These are phyloP conservation scores for Dasypogon diadema DNA, from an alignment of 2,888 invertebrate species.

Conservation along the genomic window DNA sequence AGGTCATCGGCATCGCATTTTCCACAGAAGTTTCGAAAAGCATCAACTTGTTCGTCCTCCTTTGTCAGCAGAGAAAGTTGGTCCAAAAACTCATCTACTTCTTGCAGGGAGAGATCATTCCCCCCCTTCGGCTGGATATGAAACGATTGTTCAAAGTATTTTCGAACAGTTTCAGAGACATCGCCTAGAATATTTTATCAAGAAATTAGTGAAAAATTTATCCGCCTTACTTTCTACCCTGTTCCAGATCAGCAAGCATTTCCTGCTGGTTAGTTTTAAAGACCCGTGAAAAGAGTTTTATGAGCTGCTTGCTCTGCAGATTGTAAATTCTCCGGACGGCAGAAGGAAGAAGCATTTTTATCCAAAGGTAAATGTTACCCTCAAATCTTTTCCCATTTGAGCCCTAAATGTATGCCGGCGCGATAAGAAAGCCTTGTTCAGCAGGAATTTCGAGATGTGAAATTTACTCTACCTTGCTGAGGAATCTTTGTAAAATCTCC, in stretches of 20 bases:
- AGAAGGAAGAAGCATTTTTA: conserved; percentile 85
- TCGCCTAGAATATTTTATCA: conserved; percentile 71
- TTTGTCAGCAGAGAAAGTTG: conserved; percentile 81
- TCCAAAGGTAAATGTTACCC: conserved; percentile 84
- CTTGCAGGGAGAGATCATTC: conserved; percentile 79
- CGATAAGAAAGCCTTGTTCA: conserved; percentile 55
- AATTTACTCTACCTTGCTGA: conserved; percentile 69
- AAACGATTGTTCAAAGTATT: conserved; percentile 79
- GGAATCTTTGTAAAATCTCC: conserved; percentile 76
- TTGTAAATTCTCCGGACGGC: conserved; percentile 89
- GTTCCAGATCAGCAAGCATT: conserved; percentile 88
- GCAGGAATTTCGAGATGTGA: not conserved
- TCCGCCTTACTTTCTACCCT: conserved; percentile 69
- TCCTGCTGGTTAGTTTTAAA: conserved; percentile 79
- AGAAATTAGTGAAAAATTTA: not conserved
- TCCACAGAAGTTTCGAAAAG: conserved; percentile 79
- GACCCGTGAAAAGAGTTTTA: conserved; percentile 88
- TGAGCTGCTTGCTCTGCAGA: conserved; percentile 89
- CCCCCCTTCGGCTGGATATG: conserved; percentile 73
- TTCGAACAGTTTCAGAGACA: conserved; percentile 85
- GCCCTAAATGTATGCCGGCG: conserved; percentile 64
- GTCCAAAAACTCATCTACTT: conserved; percentile 82
- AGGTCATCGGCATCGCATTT: conserved; percentile 86
- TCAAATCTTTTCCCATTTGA: conserved; percentile 75
- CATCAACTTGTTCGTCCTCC: conserved; percentile 87